Base-by-base conservation (phyloP, 2,113 vertebrate genomes). In the Paramormyrops kingsleyae region DNA sequence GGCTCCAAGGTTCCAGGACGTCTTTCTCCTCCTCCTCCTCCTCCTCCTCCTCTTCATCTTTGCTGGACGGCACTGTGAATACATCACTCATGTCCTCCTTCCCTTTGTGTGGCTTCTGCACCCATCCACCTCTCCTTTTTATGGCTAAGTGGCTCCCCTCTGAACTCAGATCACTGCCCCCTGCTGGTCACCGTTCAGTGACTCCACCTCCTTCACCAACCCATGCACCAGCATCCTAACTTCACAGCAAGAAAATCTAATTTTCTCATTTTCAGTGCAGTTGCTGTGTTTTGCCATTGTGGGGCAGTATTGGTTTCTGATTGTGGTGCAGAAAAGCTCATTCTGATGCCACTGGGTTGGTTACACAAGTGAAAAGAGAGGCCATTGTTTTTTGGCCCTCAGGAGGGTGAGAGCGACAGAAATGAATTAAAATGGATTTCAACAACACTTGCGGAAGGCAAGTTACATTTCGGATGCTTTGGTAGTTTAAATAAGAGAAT, bases 161-260 rank as follows among this genome's bases (percentile, higher is more conserved):
- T 7, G 85, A 5, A 46, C 91, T 90, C 39, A 90, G 92, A 31
- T 31, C 5, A 96, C 89, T 0, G 91, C 92, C 1, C 49, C 91
- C 90, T 96, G 89, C 70, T 97, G 89, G 19, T 66, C 35, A 0
- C 80, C 80, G 66, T 97, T 98, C 56, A 97, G 74, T 3, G 83
- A 90, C 88, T 96, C 95, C 49, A 91, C 19, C 93, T 92, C 93
- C 27, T 49, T 92, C 90, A 92, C 93, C 0, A 97, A 90, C 17
- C 93, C 92, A 42, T 98, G 97, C n/a, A 97, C 94, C 87, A 97
- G 88, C 53, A 92, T 95, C 27, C 97, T 97, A 24, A 56, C 89
- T 94, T 83, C 96, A 98, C 88, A 97, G 90, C 91, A 70, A 31
- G 24, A 66, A 12, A 70, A 70, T 70, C 0, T 53, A 6, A 19